Evolutionary conservation across 2,888 invertebrate genomes (phyloP).

Genomic region (Standfussiana lucernea): DNA sequence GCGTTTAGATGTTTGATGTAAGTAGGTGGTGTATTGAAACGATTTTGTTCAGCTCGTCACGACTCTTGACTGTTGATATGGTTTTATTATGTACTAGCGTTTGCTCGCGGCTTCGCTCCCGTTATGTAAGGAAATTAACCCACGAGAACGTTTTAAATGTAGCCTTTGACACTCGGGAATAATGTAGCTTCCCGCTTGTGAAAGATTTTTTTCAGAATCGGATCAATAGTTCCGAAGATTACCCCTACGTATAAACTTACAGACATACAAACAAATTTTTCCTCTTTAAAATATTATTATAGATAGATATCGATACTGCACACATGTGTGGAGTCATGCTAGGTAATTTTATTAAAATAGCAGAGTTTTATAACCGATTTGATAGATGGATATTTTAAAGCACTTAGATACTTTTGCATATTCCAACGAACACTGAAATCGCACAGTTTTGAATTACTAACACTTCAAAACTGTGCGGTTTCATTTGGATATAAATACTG

Average conservation of each 20-base stretch:
- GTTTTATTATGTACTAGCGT: neutral
- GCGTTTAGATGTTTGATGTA: constrained; percentile 3
- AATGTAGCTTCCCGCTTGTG: too few species aligned
- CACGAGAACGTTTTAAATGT: too few species aligned
- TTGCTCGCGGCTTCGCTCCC: too few species aligned
- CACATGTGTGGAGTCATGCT: neutral
- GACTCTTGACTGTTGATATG: neutral
- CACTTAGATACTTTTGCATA: neutral
- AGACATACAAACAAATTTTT: too few species aligned
- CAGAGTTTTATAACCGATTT: neutral
- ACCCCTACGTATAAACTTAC: too few species aligned
- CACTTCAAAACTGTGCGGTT: neutral
- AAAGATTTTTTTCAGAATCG: too few species aligned
- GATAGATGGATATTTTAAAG: too few species aligned
- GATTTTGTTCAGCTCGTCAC: neutral
- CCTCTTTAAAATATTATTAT: too few species aligned
- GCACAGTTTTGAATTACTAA: neutral
- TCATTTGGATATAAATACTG: neutral
- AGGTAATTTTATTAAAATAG: neutral
- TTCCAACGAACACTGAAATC: neutral
- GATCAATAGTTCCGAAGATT: too few species aligned
- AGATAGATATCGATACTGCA: neutral
- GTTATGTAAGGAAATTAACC: too few species aligned
- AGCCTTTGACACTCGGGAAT: too few species aligned
- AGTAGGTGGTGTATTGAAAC: neutral